These are phyloP conservation scores for Spea multiplicata DNA, from an alignment of 2,113 vertebrate genomes.

Conservation along the genomic window DNA sequence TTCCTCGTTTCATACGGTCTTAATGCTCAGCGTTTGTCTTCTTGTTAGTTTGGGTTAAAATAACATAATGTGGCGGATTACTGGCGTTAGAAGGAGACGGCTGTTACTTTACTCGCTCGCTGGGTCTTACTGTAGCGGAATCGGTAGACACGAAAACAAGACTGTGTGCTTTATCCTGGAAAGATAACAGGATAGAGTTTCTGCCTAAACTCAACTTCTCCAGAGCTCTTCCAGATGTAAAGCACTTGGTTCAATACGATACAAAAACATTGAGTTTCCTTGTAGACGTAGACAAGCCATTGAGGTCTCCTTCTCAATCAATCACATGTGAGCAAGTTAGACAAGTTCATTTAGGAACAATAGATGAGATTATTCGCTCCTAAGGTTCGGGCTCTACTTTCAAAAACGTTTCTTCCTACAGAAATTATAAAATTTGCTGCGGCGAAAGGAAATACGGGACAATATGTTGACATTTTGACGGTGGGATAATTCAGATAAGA, in stretches of 20 bases:
- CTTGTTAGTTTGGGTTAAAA: background rate
- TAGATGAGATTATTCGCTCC: background rate
- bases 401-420: background rate
- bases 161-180: background rate
- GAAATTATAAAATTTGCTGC: too few relatives aligned
- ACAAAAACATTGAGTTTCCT: slow-evolving; percentile 14
- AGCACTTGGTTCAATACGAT: background rate
- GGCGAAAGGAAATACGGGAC: too few relatives aligned
- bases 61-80: background rate
- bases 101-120: background rate
- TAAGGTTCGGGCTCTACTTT: background rate
- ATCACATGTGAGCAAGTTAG: background rate
- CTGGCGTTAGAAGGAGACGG: too few relatives aligned
- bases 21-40: too few relatives aligned
- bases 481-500: too few relatives aligned
- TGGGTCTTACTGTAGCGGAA: background rate
- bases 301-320: background rate
- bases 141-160: background rate
- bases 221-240: slow-evolving; percentile 32
- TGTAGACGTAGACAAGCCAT: background rate
- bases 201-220: background rate
- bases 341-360: background rate
- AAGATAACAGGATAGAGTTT: slow-evolving; percentile 24
- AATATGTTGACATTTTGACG: too few relatives aligned
- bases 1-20: too few relatives aligned